A percentile compares a stretch with the other conserved stretches of the same genome.
Conservation (phyloP, 2,888 invertebrate genomes). For the Himalopsyche anomala region DNA sequence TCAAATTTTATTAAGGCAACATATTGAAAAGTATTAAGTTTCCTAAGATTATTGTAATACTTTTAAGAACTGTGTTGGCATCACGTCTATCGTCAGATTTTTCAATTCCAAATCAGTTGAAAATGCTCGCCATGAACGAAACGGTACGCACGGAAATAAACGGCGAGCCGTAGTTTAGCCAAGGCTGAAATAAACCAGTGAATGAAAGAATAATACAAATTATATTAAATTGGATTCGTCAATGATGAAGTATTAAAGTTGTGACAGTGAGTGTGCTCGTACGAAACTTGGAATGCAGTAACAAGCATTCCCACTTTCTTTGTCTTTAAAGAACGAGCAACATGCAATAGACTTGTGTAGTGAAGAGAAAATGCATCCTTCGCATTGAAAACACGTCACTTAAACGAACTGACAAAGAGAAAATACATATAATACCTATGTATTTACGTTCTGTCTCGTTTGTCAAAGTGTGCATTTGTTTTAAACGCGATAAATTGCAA, state of each 20-base stretch:
- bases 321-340: not conserved
- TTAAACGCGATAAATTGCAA: conserved; percentile 10
- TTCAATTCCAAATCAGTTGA: too few relatives aligned
- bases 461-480: conserved; percentile 13
- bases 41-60: too few relatives aligned
- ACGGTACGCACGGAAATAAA: too few relatives aligned
- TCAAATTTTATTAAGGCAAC: too few relatives aligned
- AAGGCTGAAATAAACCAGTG: too few relatives aligned
- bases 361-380: conserved; percentile 9
- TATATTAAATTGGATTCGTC: too few relatives aligned
- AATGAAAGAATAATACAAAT: too few relatives aligned
- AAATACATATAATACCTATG: not conserved
- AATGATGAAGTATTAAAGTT: not conserved
- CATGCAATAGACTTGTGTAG: not conserved
- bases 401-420: conserved; percentile 12
- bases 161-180: too few relatives aligned
- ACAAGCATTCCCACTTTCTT: conserved; percentile 23
- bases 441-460: not conserved
- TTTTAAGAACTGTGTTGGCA: too few relatives aligned
- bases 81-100: too few relatives aligned
- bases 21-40: too few relatives aligned
- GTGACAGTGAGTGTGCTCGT: not conserved
- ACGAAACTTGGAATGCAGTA: not conserved
- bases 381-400: conserved; percentile 47
- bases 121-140: too few relatives aligned